phyloP scores from a whole-genome alignment of 2,888 invertebrate species.

The Thymelicus lineola region DNA sequence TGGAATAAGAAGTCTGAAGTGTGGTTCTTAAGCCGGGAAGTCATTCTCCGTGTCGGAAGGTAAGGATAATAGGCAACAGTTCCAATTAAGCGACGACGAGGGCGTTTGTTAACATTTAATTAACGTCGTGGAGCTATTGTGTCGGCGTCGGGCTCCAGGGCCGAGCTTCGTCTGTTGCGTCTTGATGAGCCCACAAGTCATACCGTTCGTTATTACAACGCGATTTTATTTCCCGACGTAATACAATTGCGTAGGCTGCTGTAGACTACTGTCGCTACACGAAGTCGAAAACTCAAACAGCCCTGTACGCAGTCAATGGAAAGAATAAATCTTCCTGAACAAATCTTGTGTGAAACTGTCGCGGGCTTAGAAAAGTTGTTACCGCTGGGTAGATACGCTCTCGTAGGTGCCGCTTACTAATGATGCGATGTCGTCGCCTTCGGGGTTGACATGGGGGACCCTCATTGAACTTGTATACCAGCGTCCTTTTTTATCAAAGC shows the following conservation, averaged over 20 bases:
- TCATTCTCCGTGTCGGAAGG: slow-evolving; percentile 77
- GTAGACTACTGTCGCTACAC: slow-evolving; percentile 47
- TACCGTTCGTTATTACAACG: slow-evolving; percentile 67
- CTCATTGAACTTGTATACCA: slow-evolving; percentile 57
- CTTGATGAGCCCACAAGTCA: slow-evolving; percentile 69
- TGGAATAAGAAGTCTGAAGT: slow-evolving; percentile 71
- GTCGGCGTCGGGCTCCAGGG: slow-evolving; percentile 71
- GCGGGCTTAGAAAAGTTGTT: slow-evolving; percentile 52
- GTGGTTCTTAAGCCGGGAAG: slow-evolving; percentile 71
- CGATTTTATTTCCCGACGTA: slow-evolving; percentile 46
- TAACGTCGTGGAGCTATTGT: slow-evolving; percentile 82
- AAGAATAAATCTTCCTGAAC: slow-evolving; percentile 25
- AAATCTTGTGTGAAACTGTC: slow-evolving; percentile 33
- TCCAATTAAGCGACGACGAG: slow-evolving; percentile 84
- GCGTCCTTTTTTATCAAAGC: slow-evolving; percentile 51
- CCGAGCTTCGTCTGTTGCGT: slow-evolving; percentile 61
- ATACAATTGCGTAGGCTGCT: slow-evolving; percentile 43
- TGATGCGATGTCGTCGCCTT: slow-evolving; percentile 58
- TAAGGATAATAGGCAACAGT: slow-evolving; percentile 85
- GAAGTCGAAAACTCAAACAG: neutral
- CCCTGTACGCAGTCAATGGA: slow-evolving; percentile 41
- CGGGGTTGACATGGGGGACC: slow-evolving; percentile 57
- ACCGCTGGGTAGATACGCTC: slow-evolving; percentile 48
- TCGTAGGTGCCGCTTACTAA: slow-evolving; percentile 65
- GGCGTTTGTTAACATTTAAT: slow-evolving; percentile 86